Evolutionary conservation across 2,888 invertebrate species (phyloP).

Genomic region (Meganola albula): DNA sequence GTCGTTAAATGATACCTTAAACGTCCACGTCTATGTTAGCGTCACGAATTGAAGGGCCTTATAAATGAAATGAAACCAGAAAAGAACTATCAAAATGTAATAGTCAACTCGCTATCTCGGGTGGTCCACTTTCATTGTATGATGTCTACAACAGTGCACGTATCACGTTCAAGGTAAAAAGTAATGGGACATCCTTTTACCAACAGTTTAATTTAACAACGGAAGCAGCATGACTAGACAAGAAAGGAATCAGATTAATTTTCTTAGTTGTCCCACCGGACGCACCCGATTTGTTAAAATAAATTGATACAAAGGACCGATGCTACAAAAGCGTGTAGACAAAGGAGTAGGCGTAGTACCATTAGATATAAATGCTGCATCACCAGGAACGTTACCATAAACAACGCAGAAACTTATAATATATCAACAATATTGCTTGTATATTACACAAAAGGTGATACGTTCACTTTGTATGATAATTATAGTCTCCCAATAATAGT

Average conservation of each 20-base stretch:
- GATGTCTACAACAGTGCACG: conserved; percentile 29
- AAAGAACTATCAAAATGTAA: conserved; percentile 30
- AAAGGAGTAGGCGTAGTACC: conserved; percentile 45
- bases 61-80: conserved; percentile 14
- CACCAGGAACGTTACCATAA: too few relatives aligned
- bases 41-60: conserved; percentile 13
- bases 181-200: conserved; percentile 55
- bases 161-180: conserved; percentile 41
- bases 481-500: neutral
- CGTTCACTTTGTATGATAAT: too few relatives aligned
- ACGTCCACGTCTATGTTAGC: conserved; percentile 8
- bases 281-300: conserved; percentile 45
- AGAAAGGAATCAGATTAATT: conserved; percentile 67
- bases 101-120: conserved; percentile 39
- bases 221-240: conserved; percentile 70
- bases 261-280: conserved; percentile 44
- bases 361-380: conserved; percentile 51
- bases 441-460: too few relatives aligned
- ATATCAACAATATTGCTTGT: too few relatives aligned
- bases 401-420: too few relatives aligned
- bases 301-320: conserved; percentile 51
- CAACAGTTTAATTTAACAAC: conserved; percentile 65
- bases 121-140: conserved; percentile 44
- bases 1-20: too few relatives aligned
- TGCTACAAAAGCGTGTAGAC: conserved; percentile 43